Percentiles rank a stretch among this genome's conserved stretches.
Conservation (phyloP, 2,888 invertebrate species). For the Trilocha varians region DNA sequence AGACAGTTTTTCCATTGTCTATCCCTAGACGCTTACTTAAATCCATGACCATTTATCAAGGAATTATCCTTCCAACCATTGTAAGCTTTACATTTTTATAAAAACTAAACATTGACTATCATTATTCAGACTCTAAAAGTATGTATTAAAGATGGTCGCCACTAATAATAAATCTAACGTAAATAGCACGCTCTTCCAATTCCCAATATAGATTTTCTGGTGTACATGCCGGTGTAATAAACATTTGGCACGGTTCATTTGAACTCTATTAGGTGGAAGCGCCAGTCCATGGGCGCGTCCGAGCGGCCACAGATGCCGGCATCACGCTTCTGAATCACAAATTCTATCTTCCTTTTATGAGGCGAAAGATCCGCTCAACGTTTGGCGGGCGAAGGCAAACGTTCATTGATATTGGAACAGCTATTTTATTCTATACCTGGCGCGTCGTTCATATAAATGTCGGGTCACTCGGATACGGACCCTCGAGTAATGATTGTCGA, state of each 20-base stretch:
- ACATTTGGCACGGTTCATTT: slow-evolving; percentile 52
- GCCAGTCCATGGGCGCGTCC: slow-evolving; percentile 29
- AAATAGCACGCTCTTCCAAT: slow-evolving; percentile 26
- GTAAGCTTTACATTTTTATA: too few species aligned
- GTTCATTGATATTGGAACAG: slow-evolving; percentile 13
- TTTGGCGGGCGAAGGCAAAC: slow-evolving; percentile 10
- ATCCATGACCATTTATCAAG: too few species aligned
- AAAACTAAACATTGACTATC: too few species aligned
- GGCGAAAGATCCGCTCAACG: slow-evolving; percentile 19
- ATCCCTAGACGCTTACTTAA: too few species aligned
- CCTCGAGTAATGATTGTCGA: slow-evolving; percentile 15
- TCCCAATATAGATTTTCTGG: slow-evolving; percentile 30
- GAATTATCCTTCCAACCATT: too few species aligned
- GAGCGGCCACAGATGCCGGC: slow-evolving; percentile 15
- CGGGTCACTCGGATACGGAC: slow-evolving; percentile 10
- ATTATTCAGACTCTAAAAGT: too few species aligned
- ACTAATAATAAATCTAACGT: slow-evolving; percentile 18
- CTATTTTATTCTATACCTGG: slow-evolving; percentile 18
- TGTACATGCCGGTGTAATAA: slow-evolving; percentile 36
- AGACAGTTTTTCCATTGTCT: too few species aligned
- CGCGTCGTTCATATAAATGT: slow-evolving; percentile 3
- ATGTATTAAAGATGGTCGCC: slow-evolving; percentile 1
- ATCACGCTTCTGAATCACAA: slow-evolving; percentile 20
- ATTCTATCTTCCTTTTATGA: slow-evolving; percentile 23
- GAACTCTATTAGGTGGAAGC: slow-evolving; percentile 58